Conservation (phyloP, 2,113 vertebrate genomes). For the Bagarius yarrelli region DNA sequence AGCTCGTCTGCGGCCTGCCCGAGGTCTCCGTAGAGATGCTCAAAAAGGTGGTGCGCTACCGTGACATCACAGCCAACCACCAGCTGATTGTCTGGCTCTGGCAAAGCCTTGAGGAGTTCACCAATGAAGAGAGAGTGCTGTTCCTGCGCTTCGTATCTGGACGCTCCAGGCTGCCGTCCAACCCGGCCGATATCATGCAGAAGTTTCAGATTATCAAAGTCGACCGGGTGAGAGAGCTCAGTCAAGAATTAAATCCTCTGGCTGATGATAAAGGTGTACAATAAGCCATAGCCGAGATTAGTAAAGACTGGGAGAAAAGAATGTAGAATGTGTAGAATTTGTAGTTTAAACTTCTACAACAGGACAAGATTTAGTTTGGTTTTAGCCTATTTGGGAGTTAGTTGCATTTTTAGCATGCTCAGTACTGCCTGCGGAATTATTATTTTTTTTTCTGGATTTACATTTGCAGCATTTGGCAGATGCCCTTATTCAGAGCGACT, state of each 20-base stretch:
- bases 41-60: slow-evolving; percentile 79
- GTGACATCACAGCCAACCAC: slow-evolving; percentile 75
- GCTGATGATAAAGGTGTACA: background rate
- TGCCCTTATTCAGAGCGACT: no score
- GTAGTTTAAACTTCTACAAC: background rate
- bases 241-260: no score
- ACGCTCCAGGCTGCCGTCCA: slow-evolving; percentile 75
- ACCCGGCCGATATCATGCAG: slow-evolving; percentile 75
- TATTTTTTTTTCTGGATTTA: background rate
- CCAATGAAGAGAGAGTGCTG: slow-evolving; percentile 79
- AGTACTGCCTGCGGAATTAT: background rate
- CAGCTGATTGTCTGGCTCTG: slow-evolving; percentile 78
- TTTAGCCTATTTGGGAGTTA: background rate
- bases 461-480: background rate
- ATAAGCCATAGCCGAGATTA: no score
- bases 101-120: slow-evolving; percentile 80
- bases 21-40: slow-evolving; percentile 79
- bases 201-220: slow-evolving; percentile 83
- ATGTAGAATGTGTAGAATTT: no score
- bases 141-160: slow-evolving; percentile 80
- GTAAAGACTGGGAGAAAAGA: background rate
- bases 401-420: background rate
- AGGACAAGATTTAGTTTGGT: background rate
- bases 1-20: slow-evolving; percentile 78
- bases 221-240: slow-evolving; percentile 65